Percentiles rank a stretch among this genome's conserved stretches.
phyloP scores from a whole-genome alignment of 2,888 invertebrate species.

The Boloria selene region DNA sequence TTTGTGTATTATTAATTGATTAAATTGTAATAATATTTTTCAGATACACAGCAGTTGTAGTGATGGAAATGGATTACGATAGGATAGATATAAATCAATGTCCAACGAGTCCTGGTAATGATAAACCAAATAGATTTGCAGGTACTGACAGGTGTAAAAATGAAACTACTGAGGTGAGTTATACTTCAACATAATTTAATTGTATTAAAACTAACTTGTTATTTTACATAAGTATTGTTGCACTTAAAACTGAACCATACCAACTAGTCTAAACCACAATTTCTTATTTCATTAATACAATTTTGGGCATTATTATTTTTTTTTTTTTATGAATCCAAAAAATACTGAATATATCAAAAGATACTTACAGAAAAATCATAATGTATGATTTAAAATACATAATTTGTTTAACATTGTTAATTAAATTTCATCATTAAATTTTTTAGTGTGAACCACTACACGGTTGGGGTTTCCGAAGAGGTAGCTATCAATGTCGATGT shows the following conservation, averaged over 20 bases:
- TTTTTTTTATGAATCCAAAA: no score
- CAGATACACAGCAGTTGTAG: constrained; percentile 95
- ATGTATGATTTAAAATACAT: no score
- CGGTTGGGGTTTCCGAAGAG: constrained; percentile 97
- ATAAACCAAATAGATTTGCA: constrained; percentile 92
- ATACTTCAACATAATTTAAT: background rate
- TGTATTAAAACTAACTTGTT: no score
- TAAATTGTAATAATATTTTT: constrained; percentile 2
- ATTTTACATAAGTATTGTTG: no score
- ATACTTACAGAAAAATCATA: no score
- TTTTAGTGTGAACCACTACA: constrained; percentile 95
- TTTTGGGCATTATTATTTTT: no score
- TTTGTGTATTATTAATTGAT: constrained; percentile 16
- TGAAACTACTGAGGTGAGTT: constrained; percentile 42
- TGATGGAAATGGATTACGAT: constrained; percentile 97
- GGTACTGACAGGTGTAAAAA: constrained; percentile 94
- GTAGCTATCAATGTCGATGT: constrained; percentile 97
- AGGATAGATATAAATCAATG: constrained; percentile 99
- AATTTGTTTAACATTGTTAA: background rate
- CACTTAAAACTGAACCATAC: no score
- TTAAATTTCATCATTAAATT: background rate
- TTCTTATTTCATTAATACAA: no score
- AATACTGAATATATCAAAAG: no score
- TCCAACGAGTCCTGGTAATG: constrained; percentile 93
- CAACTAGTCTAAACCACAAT: no score